These are phyloP conservation scores for Perccottus glenii DNA, from an alignment of 2,113 vertebrate genomes.

Conservation along the genomic window DNA sequence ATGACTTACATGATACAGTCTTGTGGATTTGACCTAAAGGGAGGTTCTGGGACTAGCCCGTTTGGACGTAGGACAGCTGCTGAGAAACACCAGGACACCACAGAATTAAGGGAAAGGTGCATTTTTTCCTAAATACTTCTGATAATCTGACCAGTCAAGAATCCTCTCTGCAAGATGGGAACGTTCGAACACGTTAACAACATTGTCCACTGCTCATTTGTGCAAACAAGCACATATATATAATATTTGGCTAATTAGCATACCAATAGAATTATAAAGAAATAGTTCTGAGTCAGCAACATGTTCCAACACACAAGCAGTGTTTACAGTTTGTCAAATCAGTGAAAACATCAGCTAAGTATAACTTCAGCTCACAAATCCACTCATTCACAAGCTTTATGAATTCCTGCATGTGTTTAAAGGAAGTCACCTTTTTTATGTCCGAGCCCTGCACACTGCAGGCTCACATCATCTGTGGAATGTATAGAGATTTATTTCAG, in stretches of 20 bases:
- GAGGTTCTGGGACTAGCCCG: conserved; percentile 26
- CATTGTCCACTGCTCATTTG: background rate
- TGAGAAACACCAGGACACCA: conserved; percentile 2
- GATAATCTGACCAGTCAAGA: background rate
- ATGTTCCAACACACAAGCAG: background rate
- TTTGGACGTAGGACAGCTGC: conserved; percentile 6
- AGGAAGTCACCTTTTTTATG: background rate
- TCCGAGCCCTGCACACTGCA: no score
- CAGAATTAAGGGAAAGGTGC: background rate
- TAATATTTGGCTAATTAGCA: conserved; percentile 1
- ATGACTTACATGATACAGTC: background rate
- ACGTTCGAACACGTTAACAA: background rate
- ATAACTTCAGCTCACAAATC: background rate
- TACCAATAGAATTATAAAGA: background rate
- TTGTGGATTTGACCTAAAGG: conserved; percentile 10
- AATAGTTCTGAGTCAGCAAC: conserved; percentile 1
- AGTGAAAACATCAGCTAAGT: background rate
- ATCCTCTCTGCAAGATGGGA: background rate
- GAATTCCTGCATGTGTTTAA: background rate
- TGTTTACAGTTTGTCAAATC: conserved; percentile 1
- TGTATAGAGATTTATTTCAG: conserved; percentile 8
- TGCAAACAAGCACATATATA: background rate
- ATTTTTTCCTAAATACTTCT: background rate
- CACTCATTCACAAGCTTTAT: conserved; percentile 4
- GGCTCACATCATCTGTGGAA: background rate